Evolutionary conservation across 92 coral and sea anemone species (phyloP), one percentile per base, ranked within the genome.

Genomic region (Scolanthus callimorphus): DNA sequence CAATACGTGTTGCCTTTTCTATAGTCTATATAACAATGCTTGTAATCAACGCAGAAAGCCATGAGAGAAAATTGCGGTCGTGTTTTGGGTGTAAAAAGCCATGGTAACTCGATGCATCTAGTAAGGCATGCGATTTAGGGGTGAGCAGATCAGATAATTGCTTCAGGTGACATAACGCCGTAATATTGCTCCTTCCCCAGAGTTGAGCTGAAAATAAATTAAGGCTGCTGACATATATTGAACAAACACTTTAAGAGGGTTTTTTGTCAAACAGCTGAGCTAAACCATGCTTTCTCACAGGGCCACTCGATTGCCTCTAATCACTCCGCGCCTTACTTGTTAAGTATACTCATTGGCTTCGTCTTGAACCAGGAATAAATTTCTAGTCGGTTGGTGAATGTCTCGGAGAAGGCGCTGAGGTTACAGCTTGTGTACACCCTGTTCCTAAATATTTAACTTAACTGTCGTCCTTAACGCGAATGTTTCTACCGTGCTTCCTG

Each of bases 191-290:
- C 77, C 37, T 60, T 55, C 57, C 80, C 76, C n/a, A n/a, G n/a
- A n/a, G n/a, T n/a, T n/a, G 84, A 87, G 70, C 71, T 62, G 71
- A 55, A 85, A 88, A 83, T 83, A 77, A 83, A 88, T 88, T 77
- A 78, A 61, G 65, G 63, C 59, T 74, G 86, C 66, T 83, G 96
- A 88, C 96, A 87, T 74, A 83, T 66, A 88, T 77, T 82, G 96
- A 88, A 50, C 96, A 88, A 88, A 88, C 83, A 83, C 96, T 81
- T 88, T 83, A 88, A 73, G 59, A 59, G 71, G 60, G 76, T 78
- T 80, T 87, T 74, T 73, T 74, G 73, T 78, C 52, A 11, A 62
- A 74, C 96, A 88, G 96, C 96, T 88, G 96, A 75, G 39, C 26
- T 54, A 49, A 60, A 45, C 51, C 65, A 59, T 78, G 51, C 79